phyloP scores from a whole-genome alignment of 2,113 vertebrate genomes.

The Thryonomys swinderianus region DNA sequence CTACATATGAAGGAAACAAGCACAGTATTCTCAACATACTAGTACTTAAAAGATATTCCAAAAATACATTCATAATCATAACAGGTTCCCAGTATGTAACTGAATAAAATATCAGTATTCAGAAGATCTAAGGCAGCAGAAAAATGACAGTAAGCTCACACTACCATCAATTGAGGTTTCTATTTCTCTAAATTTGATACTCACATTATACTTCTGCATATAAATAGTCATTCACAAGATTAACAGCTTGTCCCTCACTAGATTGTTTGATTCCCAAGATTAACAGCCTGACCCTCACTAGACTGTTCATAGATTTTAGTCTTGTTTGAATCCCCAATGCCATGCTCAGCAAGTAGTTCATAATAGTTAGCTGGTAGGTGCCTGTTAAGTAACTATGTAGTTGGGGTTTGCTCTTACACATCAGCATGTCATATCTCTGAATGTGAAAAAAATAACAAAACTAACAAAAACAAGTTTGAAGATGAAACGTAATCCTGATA shows the following conservation, averaged over 20 bases:
- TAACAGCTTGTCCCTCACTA: neutral
- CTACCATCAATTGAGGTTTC: neutral
- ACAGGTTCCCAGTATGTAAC: neutral
- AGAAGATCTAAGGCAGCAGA: neutral
- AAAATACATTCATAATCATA: neutral
- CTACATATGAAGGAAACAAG: neutral
- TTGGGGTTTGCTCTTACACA: neutral
- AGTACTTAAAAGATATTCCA: neutral
- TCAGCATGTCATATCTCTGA: conserved; percentile 3
- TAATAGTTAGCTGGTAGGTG: neutral
- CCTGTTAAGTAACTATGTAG: neutral
- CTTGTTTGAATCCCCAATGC: neutral
- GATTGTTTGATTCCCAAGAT: too few relatives aligned
- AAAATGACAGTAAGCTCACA: neutral
- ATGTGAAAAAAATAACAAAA: neutral
- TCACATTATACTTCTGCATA: neutral
- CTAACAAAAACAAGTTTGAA: conserved; percentile 3
- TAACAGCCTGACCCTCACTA: neutral
- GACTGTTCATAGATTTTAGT: neutral
- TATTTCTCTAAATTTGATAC: conserved; percentile 42
- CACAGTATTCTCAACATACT: neutral
- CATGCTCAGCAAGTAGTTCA: neutral
- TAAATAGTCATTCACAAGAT: neutral
- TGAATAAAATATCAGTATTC: neutral
- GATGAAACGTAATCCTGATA: conserved; percentile 26